These are phyloP conservation scores for Prolemur simus DNA, from an alignment of 2,113 vertebrate genomes.

Conservation along the genomic window DNA sequence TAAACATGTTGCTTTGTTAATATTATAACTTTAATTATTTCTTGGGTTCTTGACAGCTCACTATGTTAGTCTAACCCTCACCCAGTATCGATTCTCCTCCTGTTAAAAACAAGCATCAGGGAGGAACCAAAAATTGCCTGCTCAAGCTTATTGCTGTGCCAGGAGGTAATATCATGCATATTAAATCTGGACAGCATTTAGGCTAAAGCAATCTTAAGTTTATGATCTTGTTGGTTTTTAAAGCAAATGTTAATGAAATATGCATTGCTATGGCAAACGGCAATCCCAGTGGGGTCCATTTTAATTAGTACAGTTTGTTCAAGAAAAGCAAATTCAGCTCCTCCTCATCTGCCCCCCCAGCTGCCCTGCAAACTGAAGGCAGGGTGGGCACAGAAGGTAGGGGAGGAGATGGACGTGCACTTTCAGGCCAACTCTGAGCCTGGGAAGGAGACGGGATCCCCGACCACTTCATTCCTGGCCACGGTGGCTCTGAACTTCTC, in stretches of 20 bases:
- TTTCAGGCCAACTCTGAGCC: constrained; percentile 41
- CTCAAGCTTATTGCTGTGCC: constrained; percentile 58
- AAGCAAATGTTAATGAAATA: constrained; percentile 83
- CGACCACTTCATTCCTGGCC: background rate
- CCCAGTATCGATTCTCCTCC: constrained; percentile 18
- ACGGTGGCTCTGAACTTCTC: background rate
- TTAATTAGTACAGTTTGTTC: constrained; percentile 85
- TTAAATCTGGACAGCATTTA: constrained; percentile 75
- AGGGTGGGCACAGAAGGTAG: background rate
- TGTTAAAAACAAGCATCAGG: constrained; percentile 17
- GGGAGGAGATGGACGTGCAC: constrained; percentile 38
- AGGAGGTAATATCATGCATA: background rate
- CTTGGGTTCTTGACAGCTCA: constrained; percentile 51
- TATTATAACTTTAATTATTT: constrained; percentile 70
- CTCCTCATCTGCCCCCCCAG: constrained; percentile 77
- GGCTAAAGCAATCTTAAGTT: constrained; percentile 75
- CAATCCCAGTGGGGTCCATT: constrained; percentile 78
- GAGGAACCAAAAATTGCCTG: constrained; percentile 16
- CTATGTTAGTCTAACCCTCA: constrained; percentile 43
- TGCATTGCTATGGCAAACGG: constrained; percentile 76
- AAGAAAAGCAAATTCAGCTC: constrained; percentile 82
- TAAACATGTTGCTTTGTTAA: constrained; percentile 51
- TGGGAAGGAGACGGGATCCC: background rate
- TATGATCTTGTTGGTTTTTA: constrained; percentile 78
- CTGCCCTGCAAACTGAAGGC: constrained; percentile 65